Evolutionary conservation across 2,888 invertebrate genomes (phyloP).

Genomic region (Sipha maydis): DNA sequence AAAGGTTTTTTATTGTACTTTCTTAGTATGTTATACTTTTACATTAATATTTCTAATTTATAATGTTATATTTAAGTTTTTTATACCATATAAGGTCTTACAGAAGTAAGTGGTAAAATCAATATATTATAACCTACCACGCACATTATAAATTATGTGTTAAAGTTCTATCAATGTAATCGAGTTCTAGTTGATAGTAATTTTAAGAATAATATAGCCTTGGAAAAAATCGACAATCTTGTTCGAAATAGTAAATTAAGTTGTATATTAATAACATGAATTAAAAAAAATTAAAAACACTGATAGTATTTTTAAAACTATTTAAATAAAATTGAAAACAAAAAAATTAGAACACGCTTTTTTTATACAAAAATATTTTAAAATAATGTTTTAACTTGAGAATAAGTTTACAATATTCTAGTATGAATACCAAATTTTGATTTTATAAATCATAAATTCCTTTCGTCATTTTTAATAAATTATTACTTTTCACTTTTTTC

Average conservation of each 20-base stretch:
- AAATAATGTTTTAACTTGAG: no score
- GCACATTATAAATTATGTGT: not conserved
- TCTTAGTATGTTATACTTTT: not conserved
- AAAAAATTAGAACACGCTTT: no score
- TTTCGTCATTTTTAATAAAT: no score
- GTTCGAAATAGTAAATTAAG: constrained; percentile 6
- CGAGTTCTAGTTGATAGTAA: constrained; percentile 38
- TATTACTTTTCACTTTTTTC: no score
- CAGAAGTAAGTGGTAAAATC: constrained; percentile 5
- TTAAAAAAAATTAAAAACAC: no score
- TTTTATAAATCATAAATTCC: no score
- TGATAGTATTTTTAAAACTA: no score
- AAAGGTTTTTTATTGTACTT: not conserved
- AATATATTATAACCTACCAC: not conserved
- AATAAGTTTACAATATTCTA: no score
- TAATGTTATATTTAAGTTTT: constrained; percentile 27
- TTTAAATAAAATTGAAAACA: no score
- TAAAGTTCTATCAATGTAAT: constrained; percentile 41
- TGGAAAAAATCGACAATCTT: constrained; percentile 8
- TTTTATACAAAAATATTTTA: no score
- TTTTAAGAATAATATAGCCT: constrained; percentile 36
- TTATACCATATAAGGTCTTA: constrained; percentile 22
- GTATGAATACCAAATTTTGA: no score
- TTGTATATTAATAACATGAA: not conserved
- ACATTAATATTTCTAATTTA: constrained; percentile 28